Evolutionary conservation across 1,140 invertebrate genomes (phyloP), one percentile per base, ranked within the genome.

Genomic region (Achatina immaculata): DNA sequence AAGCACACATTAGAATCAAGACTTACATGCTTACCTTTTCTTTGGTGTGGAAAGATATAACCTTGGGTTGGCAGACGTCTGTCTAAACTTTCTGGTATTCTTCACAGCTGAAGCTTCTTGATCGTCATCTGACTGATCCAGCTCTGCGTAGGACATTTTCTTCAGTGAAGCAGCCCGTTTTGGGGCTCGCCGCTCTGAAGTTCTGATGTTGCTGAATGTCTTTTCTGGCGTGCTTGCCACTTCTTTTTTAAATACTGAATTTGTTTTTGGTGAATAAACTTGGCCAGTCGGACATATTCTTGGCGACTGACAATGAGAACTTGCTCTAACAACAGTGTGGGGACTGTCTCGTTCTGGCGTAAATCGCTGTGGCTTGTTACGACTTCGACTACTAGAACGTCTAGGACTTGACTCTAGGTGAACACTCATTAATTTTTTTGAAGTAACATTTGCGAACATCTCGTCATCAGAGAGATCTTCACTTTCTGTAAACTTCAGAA

Each of bases 81-180:
- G 48, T 55, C 6, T 19, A 55, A 24, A 55, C 3, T 9, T 62
- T 31, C 16, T 62, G 28, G 21, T 19, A 2, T 31, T 31, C 19
- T 21, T 62, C 21, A 62, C 16, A 21, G 16, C 48, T 55, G 48
- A 24, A 55, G 48, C 21, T 31, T 62, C 58, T 66, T 62, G 9
- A 36, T 74, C 51, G 19, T 80, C 71, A 43, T 74, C 42, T 40
- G 68, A 43, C n/a, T 40, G 66, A 31, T 31, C 40, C 1, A 45
- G 31, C 7, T 80, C 78, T 45, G 34, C 78, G 55, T 80, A 80
- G 16, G 68, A 69, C 21, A 65, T 40, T 11, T 24, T 58, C 31
- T 43, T 71, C 1, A 72, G 19, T 4, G 68, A 38, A 43, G 78
- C 68, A 3, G 43, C 66, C 40, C 78, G 69, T 55, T 38, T 48